Evolutionary conservation across 2,113 vertebrate genomes (phyloP).

Genomic region (Phocoena phocoena): DNA sequence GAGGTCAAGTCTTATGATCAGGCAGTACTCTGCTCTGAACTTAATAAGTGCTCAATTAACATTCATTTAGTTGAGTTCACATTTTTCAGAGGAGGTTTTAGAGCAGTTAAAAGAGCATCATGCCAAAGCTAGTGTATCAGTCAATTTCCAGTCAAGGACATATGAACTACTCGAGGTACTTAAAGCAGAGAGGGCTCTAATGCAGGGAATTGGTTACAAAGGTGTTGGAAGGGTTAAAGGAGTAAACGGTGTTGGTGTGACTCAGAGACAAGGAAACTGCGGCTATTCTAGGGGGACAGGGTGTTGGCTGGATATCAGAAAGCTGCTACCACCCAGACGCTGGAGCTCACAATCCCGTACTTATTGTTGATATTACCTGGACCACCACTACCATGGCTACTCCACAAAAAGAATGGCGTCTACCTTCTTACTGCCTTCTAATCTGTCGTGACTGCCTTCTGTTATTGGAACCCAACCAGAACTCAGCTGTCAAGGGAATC

Average conservation of each 20-base stretch:
- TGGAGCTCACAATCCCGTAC: not conserved
- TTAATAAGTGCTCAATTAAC: not conserved
- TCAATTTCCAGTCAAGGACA: not conserved
- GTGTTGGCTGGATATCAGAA: not conserved
- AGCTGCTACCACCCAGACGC: not conserved
- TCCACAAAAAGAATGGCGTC: not conserved
- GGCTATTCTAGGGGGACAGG: not conserved
- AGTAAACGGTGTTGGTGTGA: not conserved
- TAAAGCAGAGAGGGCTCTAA: not conserved
- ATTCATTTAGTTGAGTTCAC: not conserved
- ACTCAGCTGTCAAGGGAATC: not conserved
- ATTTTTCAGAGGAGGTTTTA: constrained; percentile 20
- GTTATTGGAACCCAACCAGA: not conserved
- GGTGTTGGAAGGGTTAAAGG: not conserved
- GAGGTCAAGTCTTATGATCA: not conserved
- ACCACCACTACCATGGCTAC: not conserved
- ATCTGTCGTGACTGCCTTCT: not conserved
- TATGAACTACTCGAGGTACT: not conserved
- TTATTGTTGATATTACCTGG: not conserved
- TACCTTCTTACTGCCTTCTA: not conserved
- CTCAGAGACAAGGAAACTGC: not conserved
- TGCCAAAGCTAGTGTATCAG: not conserved
- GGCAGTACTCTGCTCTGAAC: not conserved
- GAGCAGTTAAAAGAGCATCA: not conserved
- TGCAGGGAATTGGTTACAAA: not conserved